Evolutionary conservation across 1,140 invertebrate species (phyloP).

Genomic region (Maniola jurtina): DNA sequence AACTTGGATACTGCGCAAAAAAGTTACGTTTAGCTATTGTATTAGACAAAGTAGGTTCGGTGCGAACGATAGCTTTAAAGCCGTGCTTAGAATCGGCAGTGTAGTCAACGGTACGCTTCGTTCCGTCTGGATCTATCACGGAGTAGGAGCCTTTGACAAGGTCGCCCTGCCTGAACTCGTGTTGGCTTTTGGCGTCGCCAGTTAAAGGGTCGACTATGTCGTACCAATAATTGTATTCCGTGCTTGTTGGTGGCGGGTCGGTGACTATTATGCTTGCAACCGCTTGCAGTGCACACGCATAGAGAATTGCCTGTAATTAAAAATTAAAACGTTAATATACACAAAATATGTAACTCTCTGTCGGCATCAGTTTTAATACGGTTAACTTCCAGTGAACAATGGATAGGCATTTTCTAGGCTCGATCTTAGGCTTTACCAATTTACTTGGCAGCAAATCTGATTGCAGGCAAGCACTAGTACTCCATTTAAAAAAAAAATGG

Average conservation of each 20-base stretch:
- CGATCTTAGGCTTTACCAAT: no score
- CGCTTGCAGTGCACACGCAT: slow-evolving; percentile 35
- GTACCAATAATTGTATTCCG: slow-evolving; percentile 78
- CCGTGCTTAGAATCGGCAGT: slow-evolving; percentile 84
- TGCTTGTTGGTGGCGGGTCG: slow-evolving; percentile 53
- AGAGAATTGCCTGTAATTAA: slow-evolving; percentile 45
- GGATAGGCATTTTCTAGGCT: no score
- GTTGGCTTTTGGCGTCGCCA: slow-evolving; percentile 81
- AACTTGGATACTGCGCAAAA: background rate
- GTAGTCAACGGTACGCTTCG: slow-evolving; percentile 84
- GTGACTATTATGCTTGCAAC: slow-evolving; percentile 59
- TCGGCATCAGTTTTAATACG: no score
- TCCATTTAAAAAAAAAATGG: no score
- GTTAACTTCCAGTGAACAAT: no score
- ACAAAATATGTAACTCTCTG: no score
- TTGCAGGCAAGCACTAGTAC: no score
- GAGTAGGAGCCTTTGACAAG: slow-evolving; percentile 80
- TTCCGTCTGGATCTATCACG: slow-evolving; percentile 83
- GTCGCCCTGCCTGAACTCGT: slow-evolving; percentile 80
- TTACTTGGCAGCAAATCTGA: no score
- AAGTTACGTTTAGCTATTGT: slow-evolving; percentile 14
- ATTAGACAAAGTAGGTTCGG: slow-evolving; percentile 48
- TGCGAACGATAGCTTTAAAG: slow-evolving; percentile 83
- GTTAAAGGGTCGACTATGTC: slow-evolving; percentile 78
- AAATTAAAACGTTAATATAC: background rate